phyloP scores from a whole-genome alignment of 1,140 invertebrate species.

The Drosophila hydei region DNA sequence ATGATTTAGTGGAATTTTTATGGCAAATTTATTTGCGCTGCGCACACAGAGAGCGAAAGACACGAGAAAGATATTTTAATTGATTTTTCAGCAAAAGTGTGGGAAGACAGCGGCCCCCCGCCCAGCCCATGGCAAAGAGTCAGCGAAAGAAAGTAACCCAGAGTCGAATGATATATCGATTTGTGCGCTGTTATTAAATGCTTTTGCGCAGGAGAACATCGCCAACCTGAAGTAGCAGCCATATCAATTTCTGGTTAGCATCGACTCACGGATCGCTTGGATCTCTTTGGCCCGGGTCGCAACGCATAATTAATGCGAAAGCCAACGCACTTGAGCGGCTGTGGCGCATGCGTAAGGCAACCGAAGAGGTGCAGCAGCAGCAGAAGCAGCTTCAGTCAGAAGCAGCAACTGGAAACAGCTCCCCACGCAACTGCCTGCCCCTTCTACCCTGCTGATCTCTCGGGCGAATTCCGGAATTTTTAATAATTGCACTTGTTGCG shows the following conservation, averaged over 20 bases:
- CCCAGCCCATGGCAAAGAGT: neutral
- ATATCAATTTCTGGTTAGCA: slow-evolving; percentile 76
- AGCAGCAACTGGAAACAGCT: slow-evolving; percentile 68
- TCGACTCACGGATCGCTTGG: slow-evolving; percentile 34
- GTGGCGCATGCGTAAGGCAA: slow-evolving; percentile 63
- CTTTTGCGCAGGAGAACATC: slow-evolving; percentile 55
- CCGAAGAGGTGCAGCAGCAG: slow-evolving; percentile 48
- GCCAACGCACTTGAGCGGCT: slow-evolving; percentile 74
- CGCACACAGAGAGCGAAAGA: slow-evolving; percentile 8
- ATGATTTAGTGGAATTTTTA: slow-evolving; percentile 82
- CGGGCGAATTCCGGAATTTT: slow-evolving; percentile 73
- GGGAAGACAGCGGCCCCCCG: slow-evolving; percentile 53
- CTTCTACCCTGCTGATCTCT: slow-evolving; percentile 5
- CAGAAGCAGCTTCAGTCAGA: slow-evolving; percentile 23
- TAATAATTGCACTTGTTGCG: slow-evolving; percentile 83
- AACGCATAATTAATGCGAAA: slow-evolving; percentile 82
- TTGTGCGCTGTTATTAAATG: slow-evolving; percentile 80
- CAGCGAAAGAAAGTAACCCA: slow-evolving; percentile 63
- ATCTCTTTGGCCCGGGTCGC: slow-evolving; percentile 26
- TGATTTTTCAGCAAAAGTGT: slow-evolving; percentile 77
- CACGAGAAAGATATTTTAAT: slow-evolving; percentile 77
- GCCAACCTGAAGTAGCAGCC: slow-evolving; percentile 63
- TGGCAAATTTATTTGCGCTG: slow-evolving; percentile 76
- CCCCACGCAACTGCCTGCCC: slow-evolving; percentile 66
- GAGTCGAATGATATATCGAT: slow-evolving; percentile 76